Conservation (phyloP, 2,888 invertebrate species). For the Lasioglossum figueresi region DNA sequence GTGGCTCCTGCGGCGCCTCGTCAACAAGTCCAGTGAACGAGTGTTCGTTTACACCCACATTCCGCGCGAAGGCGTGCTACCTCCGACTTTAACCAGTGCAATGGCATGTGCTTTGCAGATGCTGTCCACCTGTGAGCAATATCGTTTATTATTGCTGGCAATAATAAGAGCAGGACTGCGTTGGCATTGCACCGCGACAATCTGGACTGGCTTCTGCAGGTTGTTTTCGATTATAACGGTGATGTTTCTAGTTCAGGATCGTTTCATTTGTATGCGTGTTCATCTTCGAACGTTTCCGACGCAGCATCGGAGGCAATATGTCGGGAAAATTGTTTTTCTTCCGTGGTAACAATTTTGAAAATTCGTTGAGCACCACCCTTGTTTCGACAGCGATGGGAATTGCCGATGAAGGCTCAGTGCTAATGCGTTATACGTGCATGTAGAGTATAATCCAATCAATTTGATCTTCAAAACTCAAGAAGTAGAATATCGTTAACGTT, state of each 20-base stretch:
- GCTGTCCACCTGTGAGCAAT: conserved; percentile 31
- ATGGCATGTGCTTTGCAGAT: conserved; percentile 17
- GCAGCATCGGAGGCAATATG: neutral
- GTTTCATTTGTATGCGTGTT: conserved; percentile 5
- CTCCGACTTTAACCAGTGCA: neutral
- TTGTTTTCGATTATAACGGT: conserved; percentile 19
- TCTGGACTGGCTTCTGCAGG: conserved; percentile 3
- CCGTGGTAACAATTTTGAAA: neutral
- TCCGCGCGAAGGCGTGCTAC: conserved; percentile 22
- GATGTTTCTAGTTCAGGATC: conserved; percentile 21
- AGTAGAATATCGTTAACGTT: neutral
- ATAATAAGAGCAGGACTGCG: conserved; percentile 43
- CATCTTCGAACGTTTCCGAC: too few relatives aligned
- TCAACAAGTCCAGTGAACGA: conserved; percentile 65
- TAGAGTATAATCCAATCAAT: neutral
- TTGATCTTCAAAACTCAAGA: neutral
- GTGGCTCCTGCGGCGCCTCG: conserved; percentile 59
- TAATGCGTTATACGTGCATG: neutral
- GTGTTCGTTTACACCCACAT: conserved; percentile 16
- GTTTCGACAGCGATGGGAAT: neutral
- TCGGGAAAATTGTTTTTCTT: neutral
- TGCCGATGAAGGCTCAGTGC: neutral
- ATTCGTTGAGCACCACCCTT: neutral
- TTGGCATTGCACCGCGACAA: conserved; percentile 14
- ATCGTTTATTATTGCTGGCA: conserved; percentile 64